Conservation (phyloP, 2,888 invertebrate genomes). For the Amblyjoppa proteus region DNA sequence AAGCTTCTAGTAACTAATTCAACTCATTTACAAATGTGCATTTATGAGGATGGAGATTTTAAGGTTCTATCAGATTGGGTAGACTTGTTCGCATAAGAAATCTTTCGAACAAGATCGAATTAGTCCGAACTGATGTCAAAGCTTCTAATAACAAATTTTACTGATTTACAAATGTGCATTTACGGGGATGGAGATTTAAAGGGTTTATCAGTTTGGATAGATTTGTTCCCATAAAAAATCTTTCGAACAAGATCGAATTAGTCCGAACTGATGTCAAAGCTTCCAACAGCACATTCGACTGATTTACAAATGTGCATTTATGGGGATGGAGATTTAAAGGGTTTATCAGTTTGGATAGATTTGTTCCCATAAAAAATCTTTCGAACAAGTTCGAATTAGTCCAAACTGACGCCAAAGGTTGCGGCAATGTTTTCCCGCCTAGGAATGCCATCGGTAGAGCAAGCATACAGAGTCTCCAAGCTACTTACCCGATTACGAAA, state of each 20-base stretch:
- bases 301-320: neutral
- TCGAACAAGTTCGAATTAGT: neutral
- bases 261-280: neutral
- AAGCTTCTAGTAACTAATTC: neutral
- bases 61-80: neutral
- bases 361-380: neutral
- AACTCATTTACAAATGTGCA: neutral
- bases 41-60: neutral
- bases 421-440: neutral
- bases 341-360: neutral
- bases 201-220: neutral
- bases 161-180: neutral
- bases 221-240: neutral
- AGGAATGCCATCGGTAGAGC: neutral
- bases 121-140: neutral
- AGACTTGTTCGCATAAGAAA: neutral
- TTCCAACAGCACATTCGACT: neutral
- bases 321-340: neutral
- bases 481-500: slow-evolving; percentile 81
- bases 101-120: neutral
- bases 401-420: neutral
- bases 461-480: neutral
- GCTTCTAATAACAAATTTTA: neutral
- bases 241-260: neutral
- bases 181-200: neutral